Evolutionary conservation across 1,140 invertebrate genomes (phyloP), one percentile per base, ranked within the genome.

Genomic region (Oncopeltus fasciatus): DNA sequence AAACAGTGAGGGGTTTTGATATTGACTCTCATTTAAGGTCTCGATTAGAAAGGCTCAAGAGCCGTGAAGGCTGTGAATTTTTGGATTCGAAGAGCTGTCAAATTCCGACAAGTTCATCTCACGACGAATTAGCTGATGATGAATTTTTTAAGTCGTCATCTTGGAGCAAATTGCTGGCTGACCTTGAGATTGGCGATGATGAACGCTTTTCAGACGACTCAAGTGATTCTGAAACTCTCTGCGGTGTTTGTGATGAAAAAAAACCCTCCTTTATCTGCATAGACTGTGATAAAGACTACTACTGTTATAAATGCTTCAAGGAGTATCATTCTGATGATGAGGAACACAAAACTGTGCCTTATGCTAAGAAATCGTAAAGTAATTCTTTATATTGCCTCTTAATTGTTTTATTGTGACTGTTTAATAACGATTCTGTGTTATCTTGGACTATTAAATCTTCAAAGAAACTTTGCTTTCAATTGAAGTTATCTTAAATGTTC

Each of bases 201-300:
- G 9, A 20, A 27, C 20, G 21, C 47, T 18, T 5, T 38, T 33
- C 26, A 14, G 28, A 43, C 11, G 62, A 29, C 12, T 3, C 4
- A 14, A 58, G 21, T 16, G 11, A 16, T 20, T 26, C 12, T 16
- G 27, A 27, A 28, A 2, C 26, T 24, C 12, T 16, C 14, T 63
- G 61, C 38, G 60, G 53, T 27, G 31, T 63, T 2, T 63, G 53
- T 26, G 38, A 63, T n/a, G 31, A 38, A 38, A 31, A 53, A n/a
- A 18, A 12, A 12, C 57, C 53, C 9, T 29, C 58, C 20, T 18
- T 60, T 18, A 29, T 27, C 26, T 57, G 59, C 5, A 9, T 31
- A 14, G 64, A 51, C 2, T 59, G 62, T 18, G 63, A 57, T n/a
- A 49, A 64, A 44, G 62, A 62, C 43, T 21, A 56, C 16, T 60